Evolutionary conservation across 2,888 invertebrate species (phyloP), one percentile per base, ranked within the genome.

Genomic region (Thalpophila matura): DNA sequence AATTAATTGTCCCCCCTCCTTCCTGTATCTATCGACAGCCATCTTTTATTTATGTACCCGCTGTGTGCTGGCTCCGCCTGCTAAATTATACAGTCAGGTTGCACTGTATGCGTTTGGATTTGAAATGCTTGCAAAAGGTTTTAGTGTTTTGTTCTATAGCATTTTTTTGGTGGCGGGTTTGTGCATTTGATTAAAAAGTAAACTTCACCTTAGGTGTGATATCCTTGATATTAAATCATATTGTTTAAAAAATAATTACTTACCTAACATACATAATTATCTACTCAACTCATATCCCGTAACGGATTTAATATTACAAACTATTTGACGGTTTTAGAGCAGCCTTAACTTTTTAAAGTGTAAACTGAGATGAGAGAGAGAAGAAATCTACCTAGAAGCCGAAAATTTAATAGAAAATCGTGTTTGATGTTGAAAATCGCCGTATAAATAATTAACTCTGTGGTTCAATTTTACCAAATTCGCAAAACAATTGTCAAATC

Each of bases 1-100:
- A 89, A 89, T 89, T 89, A 89, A 87, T 89, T 84, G 84, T 83
- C 84, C 80, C 80, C 81, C 77, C 74, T 77, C 71, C 80, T 82
- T 83, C 81, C 83, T 79, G 81, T 77, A 76, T 81, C 77, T 82
- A 83, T 84, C 79, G 84, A 86, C 81, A 81, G 75, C 74, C 79
- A 86, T 86, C 78, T 83, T 86, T 85, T 86, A 85, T 84, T 84
- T 80, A 85, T 82, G 78, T 80, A 75, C 60, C 74, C 79, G 73
- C 76, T 59, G 62, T 62, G 38, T 55, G 47, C 50, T 69, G 64
- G 72, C 53, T 61, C 71, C 55, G 75, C 59, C 78, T 73, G 75
- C 57, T 77, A 49, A 77, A 77, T 71, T 77, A 78, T 70, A 77
- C 70, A 66, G 46, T 65, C 49, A 54, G 58, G 62, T 60, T 64